Percentiles rank a stretch among this genome's conserved stretches.
Conservation (phyloP, 2,888 invertebrate species). For the Scrobipalpa atriplicella region DNA sequence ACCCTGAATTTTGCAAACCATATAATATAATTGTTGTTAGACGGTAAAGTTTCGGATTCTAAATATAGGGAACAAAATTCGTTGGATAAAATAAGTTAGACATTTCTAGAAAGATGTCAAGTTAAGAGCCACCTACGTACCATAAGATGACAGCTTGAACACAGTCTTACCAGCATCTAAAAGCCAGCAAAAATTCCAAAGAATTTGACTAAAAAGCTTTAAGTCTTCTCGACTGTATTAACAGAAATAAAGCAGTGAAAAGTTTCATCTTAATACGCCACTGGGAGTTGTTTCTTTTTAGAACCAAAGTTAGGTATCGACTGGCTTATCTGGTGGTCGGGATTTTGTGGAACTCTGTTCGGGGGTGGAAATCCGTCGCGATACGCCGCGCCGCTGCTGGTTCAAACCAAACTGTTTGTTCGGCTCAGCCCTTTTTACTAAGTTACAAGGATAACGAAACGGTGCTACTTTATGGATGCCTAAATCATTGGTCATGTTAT, state of each 20-base stretch:
- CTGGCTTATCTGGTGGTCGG: constrained; percentile 48
- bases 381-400: constrained; percentile 46
- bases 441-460: too few species aligned
- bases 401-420: constrained; percentile 35
- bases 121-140: too few species aligned
- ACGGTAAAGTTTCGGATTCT: too few species aligned
- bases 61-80: too few species aligned
- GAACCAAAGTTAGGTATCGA: constrained; percentile 43
- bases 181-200: background rate
- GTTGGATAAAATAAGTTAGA: too few species aligned
- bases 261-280: constrained; percentile 22
- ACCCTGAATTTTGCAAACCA: too few species aligned
- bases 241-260: background rate
- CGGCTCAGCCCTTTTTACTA: background rate
- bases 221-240: background rate
- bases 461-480: too few species aligned
- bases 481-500: too few species aligned
- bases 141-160: too few species aligned
- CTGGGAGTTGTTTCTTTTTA: constrained; percentile 33
- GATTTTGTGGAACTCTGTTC: constrained; percentile 49
- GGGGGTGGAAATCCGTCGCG: constrained; percentile 50
- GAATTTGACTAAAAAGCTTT: background rate
- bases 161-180: too few species aligned
- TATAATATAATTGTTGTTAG: too few species aligned
- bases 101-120: too few species aligned